Conservation (phyloP, 1,140 invertebrate species). For the Gonatopus flavifemur region DNA sequence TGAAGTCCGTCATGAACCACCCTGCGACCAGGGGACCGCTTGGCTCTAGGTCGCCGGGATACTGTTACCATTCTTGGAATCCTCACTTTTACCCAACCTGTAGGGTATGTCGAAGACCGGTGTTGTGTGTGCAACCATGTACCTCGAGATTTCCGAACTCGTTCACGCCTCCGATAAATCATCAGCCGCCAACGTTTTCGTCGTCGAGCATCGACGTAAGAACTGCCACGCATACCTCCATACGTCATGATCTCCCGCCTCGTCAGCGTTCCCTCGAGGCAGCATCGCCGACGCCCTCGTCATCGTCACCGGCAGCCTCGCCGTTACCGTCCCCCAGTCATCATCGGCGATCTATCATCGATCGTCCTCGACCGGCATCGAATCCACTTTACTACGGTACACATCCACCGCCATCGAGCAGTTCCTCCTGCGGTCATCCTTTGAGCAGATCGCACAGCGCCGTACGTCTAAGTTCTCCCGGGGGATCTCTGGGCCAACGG, state of each 20-base stretch:
- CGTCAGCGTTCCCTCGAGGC: constrained; percentile 26
- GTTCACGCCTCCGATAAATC: constrained; percentile 19
- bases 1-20: constrained; percentile 55
- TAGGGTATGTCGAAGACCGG: constrained; percentile 45
- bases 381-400: constrained; percentile 47
- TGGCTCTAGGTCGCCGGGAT: constrained; percentile 56
- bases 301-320: constrained; percentile 24
- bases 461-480: constrained; percentile 43
- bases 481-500: constrained; percentile 38
- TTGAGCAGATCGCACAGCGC: constrained; percentile 41
- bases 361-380: constrained; percentile 30
- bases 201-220: constrained; percentile 13
- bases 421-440: constrained; percentile 26
- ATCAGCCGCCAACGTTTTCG: constrained; percentile 17
- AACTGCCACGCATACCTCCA: constrained; percentile 1
- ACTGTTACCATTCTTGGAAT: constrained; percentile 53
- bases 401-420: constrained; percentile 37
- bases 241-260: constrained; percentile 8
- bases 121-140: constrained; percentile 44
- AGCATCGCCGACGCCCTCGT: constrained; percentile 24
- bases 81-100: constrained; percentile 47
- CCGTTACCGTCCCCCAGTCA: constrained; percentile 12
- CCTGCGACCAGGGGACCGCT: constrained; percentile 55
- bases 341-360: constrained; percentile 13
- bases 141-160: constrained; percentile 17